These are phyloP conservation scores for Discoglossus pictus DNA, from an alignment of 2,797 vertebrate genomes.

Conservation along the genomic window DNA sequence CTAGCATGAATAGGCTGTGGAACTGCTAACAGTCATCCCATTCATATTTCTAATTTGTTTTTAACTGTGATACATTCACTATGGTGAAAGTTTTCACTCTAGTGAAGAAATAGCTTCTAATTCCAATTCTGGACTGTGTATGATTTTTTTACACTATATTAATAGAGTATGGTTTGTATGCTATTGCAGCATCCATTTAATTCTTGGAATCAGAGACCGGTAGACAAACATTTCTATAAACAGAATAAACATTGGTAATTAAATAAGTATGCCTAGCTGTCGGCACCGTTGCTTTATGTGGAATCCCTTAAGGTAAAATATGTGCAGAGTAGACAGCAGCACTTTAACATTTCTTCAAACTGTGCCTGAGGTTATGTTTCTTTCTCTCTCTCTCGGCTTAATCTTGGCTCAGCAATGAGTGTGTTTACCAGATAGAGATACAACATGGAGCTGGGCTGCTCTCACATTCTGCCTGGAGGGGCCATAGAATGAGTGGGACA, in stretches of 20 bases:
- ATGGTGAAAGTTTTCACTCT: too few relatives aligned
- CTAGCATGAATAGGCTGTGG: too few relatives aligned
- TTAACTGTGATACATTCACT: too few relatives aligned
- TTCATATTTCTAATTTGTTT: too few relatives aligned
- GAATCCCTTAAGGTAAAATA: slow-evolving; percentile 31
- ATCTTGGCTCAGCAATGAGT: slow-evolving; percentile 23
- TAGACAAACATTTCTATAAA: neutral
- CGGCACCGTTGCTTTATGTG: slow-evolving; percentile 27
- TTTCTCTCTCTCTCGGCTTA: slow-evolving; percentile 16
- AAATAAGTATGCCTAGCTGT: slow-evolving; percentile 24
- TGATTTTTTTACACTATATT: too few relatives aligned
- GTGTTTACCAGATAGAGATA: slow-evolving; percentile 29
- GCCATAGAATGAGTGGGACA: slow-evolving; percentile 26
- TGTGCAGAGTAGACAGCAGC: slow-evolving; percentile 37
- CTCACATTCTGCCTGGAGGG: slow-evolving; percentile 49
- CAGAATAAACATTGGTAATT: neutral
- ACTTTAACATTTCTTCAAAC: slow-evolving; percentile 32
- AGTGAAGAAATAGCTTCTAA: too few relatives aligned
- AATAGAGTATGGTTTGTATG: neutral
- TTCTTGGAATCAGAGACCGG: neutral
- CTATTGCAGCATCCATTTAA: neutral
- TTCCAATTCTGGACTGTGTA: too few relatives aligned
- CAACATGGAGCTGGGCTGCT: slow-evolving; percentile 6
- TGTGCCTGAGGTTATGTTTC: slow-evolving; percentile 27
- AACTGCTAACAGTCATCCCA: too few relatives aligned